These are phyloP conservation scores for Myrmophylax atrothorax DNA, from an alignment of 2,113 vertebrate genomes.

Conservation along the genomic window DNA sequence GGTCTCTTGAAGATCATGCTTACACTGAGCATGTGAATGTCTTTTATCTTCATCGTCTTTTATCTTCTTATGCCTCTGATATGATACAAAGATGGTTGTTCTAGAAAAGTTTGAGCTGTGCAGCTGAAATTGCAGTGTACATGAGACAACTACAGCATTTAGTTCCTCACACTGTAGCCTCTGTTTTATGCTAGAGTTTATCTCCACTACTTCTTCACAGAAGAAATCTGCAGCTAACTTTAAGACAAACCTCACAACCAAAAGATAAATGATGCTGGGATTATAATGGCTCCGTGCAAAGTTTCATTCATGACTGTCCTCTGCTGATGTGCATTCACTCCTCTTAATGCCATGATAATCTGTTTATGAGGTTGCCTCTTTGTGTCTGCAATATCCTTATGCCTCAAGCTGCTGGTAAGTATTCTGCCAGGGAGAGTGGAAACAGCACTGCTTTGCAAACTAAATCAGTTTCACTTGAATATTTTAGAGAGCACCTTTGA, in stretches of 20 bases:
- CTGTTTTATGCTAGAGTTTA: neutral
- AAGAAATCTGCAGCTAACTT: neutral
- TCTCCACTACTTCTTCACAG: neutral
- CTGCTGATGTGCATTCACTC: neutral
- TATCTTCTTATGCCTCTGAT: neutral
- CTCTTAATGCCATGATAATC: neutral
- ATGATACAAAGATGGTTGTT: neutral
- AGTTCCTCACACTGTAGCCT: neutral
- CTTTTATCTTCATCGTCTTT: neutral
- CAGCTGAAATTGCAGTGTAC: neutral
- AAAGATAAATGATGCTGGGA: neutral
- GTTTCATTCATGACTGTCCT: neutral
- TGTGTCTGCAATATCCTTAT: neutral
- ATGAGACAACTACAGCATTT: neutral
- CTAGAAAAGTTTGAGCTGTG: neutral
- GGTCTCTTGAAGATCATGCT: neutral
- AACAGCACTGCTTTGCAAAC: constrained; percentile 1
- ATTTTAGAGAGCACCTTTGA: neutral
- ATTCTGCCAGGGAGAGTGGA: neutral
- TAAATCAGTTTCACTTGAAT: neutral
- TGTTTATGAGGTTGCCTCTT: constrained; percentile 4
- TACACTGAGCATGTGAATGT: neutral
- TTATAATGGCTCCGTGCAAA: neutral
- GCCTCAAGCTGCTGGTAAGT: neutral
- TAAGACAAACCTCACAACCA: neutral